These are phyloP conservation scores for Lagodon rhomboides DNA, from an alignment of 2,797 vertebrate genomes.

Conservation along the genomic window DNA sequence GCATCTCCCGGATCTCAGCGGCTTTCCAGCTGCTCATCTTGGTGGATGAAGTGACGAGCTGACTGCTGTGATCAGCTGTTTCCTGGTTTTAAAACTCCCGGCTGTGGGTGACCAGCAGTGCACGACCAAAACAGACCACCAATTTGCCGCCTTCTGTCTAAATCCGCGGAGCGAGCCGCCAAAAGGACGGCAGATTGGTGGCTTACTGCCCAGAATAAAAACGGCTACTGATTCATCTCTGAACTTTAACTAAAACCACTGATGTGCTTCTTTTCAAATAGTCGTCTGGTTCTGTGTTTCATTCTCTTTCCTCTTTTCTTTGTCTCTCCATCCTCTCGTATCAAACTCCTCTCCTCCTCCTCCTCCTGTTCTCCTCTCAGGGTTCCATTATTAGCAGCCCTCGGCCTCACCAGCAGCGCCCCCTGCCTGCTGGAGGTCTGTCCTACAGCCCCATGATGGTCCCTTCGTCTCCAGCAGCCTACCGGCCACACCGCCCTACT, in stretches of 20 bases:
- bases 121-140: too few relatives aligned
- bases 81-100: too few relatives aligned
- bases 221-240: neutral
- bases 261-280: neutral
- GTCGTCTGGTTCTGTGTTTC: neutral
- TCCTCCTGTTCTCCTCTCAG: constrained; percentile 73
- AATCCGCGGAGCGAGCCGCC: too few relatives aligned
- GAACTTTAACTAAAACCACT: neutral
- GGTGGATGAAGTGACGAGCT: too few relatives aligned
- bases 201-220: too few relatives aligned
- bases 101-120: too few relatives aligned
- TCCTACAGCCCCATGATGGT: constrained; percentile 78
- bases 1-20: too few relatives aligned
- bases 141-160: too few relatives aligned
- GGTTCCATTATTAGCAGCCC: constrained; percentile 96
- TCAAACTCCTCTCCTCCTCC: constrained; percentile 15
- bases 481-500: constrained; percentile 89
- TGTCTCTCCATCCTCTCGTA: neutral
- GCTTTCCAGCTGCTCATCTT: too few relatives aligned
- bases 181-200: too few relatives aligned
- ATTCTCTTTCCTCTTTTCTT: neutral
- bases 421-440: constrained; percentile 80
- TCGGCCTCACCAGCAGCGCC: constrained; percentile 90
- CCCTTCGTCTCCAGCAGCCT: constrained; percentile 82
- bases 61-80: too few relatives aligned